Percentiles rank a stretch among this genome's conserved stretches.
phyloP scores from a whole-genome alignment of 1,140 invertebrate species.

The Halictus rubicundus region DNA sequence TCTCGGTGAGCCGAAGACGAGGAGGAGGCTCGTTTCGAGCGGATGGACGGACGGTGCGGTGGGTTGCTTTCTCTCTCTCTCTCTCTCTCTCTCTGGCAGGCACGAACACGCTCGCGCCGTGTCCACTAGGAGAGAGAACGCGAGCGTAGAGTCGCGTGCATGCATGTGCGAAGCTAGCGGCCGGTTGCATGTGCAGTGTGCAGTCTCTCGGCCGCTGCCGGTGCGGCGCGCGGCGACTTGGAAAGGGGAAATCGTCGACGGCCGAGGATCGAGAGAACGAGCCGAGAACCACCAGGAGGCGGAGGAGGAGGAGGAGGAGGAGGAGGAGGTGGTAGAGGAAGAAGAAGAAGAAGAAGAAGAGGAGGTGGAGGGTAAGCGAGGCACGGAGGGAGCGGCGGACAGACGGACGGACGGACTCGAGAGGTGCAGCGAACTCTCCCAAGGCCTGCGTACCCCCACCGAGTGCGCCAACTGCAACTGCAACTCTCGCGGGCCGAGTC shows the following conservation, averaged over 20 bases:
- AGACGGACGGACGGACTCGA: slow-evolving; percentile 71
- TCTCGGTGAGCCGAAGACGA: too few relatives aligned
- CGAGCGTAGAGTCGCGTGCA: slow-evolving; percentile 51
- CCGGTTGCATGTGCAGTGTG: slow-evolving; percentile 66
- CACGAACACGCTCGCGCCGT: slow-evolving; percentile 13
- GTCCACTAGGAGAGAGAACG: slow-evolving; percentile 32
- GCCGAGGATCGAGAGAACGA: slow-evolving; percentile 43
- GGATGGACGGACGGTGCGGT: too few relatives aligned
- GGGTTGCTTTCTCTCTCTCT: too few relatives aligned
- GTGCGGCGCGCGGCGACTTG: slow-evolving; percentile 69
- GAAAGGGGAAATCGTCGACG: slow-evolving; percentile 77
- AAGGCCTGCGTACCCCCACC: slow-evolving; percentile 73
- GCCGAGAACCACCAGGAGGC: slow-evolving; percentile 20
- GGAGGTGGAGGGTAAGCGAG: slow-evolving; percentile 19
- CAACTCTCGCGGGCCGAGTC: slow-evolving; percentile 58
- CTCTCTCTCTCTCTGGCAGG: not conserved
- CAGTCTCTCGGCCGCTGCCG: too few relatives aligned
- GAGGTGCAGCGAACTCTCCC: slow-evolving; percentile 81
- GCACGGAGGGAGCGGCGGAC: slow-evolving; percentile 40
- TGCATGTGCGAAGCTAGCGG: slow-evolving; percentile 48
- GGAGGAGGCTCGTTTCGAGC: too few relatives aligned
- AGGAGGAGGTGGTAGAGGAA: slow-evolving; percentile 29
- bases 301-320: slow-evolving; percentile 33
- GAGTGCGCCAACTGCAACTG: slow-evolving; percentile 63
- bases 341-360: slow-evolving; percentile 26